Percentiles rank a stretch among this genome's conserved stretches.
These are phyloP conservation scores for Mungos mungo DNA, from an alignment of 2,113 vertebrate species.

Conservation along the genomic window DNA sequence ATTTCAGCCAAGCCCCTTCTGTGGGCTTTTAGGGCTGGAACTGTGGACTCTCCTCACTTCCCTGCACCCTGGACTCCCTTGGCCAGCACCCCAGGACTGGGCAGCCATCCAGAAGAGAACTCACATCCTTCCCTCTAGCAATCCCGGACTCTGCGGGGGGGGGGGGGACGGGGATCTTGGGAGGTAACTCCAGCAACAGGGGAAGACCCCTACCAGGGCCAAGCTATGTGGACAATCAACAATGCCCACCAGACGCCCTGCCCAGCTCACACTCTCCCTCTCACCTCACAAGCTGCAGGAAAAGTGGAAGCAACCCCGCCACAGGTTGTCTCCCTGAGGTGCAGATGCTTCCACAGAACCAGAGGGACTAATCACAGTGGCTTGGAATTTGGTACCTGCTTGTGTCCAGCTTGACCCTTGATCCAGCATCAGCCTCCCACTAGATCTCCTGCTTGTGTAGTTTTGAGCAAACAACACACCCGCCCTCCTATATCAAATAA, in stretches of 20 bases:
- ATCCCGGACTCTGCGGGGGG: background rate
- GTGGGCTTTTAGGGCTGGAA: background rate
- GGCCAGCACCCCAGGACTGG: background rate
- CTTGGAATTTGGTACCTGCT: background rate
- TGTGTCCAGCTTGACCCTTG: conserved; percentile 9
- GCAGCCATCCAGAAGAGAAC: background rate
- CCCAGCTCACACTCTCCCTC: background rate
- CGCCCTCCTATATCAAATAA: background rate
- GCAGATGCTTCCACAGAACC: background rate
- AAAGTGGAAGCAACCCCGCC: background rate
- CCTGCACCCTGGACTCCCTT: background rate
- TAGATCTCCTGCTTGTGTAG: background rate
- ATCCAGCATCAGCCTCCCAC: background rate
- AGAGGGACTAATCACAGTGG: background rate
- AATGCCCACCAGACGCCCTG: too few species aligned
- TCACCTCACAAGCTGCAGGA: background rate
- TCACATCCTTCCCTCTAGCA: background rate
- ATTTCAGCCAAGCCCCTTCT: background rate
- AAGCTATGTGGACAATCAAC: background rate
- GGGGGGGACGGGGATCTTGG: background rate
- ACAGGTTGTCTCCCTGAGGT: background rate
- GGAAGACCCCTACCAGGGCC: background rate
- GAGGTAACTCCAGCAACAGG: background rate
- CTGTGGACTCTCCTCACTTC: background rate
- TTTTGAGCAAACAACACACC: conserved; percentile 31